phyloP scores from a whole-genome alignment of 2,888 invertebrate species.

The Cylloceria caligata region DNA sequence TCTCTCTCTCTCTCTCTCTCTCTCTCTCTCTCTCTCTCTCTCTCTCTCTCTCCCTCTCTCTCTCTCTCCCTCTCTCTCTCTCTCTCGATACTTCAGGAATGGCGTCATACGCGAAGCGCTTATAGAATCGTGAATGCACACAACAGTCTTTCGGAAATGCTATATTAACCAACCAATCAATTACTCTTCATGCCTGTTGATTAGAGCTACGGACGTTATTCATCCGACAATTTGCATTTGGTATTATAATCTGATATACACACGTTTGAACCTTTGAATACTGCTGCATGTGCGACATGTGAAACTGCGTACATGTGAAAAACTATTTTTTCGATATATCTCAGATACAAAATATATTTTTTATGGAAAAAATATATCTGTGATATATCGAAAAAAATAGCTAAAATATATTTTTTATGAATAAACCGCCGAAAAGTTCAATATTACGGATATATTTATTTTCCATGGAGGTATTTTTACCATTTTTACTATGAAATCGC shows the following conservation, averaged over 20 bases:
- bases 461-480: too few species aligned
- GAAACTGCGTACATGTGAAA: too few species aligned
- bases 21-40: slow-evolving; percentile 11
- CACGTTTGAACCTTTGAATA: background rate
- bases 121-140: background rate
- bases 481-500: too few species aligned
- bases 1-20: background rate
- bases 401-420: too few species aligned
- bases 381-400: too few species aligned
- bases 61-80: background rate
- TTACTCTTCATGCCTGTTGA: slow-evolving; percentile 26
- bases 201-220: slow-evolving; percentile 19
- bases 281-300: background rate
- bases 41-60: background rate
- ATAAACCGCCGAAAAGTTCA: too few species aligned
- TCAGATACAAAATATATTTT: too few species aligned
- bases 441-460: too few species aligned
- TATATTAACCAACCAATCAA: slow-evolving; percentile 25
- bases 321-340: too few species aligned
- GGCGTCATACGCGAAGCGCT: background rate
- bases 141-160: slow-evolving; percentile 21
- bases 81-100: background rate
- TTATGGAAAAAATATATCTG: too few species aligned
- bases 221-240: slow-evolving; percentile 33
- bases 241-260: slow-evolving; percentile 27